These are phyloP conservation scores for Acanthurus leucopareius DNA, from an alignment of 2,797 vertebrate species.

Conservation along the genomic window DNA sequence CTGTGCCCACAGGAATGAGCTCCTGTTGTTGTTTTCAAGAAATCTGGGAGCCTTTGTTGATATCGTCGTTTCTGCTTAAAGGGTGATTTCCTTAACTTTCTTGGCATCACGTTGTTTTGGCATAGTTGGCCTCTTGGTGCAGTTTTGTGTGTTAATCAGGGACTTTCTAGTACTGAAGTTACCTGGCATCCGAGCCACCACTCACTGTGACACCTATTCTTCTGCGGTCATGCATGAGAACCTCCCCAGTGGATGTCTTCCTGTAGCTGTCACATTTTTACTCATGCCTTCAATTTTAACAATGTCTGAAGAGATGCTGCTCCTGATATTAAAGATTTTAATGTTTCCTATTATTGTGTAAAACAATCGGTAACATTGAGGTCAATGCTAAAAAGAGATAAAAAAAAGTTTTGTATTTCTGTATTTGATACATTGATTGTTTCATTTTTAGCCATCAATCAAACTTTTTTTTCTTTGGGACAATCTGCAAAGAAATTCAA, in stretches of 20 bases:
- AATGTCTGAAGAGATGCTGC: slow-evolving; percentile 63
- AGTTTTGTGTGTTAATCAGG: slow-evolving; percentile 2
- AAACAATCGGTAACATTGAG: slow-evolving; percentile 57
- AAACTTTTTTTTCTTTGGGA: slow-evolving; percentile 1
- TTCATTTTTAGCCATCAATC: slow-evolving; percentile 27
- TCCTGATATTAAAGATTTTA: slow-evolving; percentile 68
- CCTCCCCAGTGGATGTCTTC: slow-evolving; percentile 47
- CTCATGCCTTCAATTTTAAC: slow-evolving; percentile 59
- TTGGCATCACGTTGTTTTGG: slow-evolving; percentile 19
- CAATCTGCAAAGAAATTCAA: background rate
- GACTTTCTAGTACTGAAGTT: slow-evolving; percentile 10
- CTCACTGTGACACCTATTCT: slow-evolving; percentile 59
- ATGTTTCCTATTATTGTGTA: slow-evolving; percentile 81
- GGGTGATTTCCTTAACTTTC: background rate
- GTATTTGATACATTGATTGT: slow-evolving; percentile 57
- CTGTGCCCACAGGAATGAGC: slow-evolving; percentile 46
- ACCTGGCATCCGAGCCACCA: slow-evolving; percentile 13
- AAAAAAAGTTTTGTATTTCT: slow-evolving; percentile 8
- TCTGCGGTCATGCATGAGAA: slow-evolving; percentile 33
- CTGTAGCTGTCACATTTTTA: slow-evolving; percentile 41
- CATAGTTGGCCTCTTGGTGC: slow-evolving; percentile 25
- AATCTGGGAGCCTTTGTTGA: slow-evolving; percentile 23
- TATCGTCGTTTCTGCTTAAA: slow-evolving; percentile 4
- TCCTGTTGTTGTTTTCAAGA: slow-evolving; percentile 32
- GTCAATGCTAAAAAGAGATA: slow-evolving; percentile 48